phyloP scores from a whole-genome alignment of 2,888 invertebrate genomes.

The Dusona sp. region DNA sequence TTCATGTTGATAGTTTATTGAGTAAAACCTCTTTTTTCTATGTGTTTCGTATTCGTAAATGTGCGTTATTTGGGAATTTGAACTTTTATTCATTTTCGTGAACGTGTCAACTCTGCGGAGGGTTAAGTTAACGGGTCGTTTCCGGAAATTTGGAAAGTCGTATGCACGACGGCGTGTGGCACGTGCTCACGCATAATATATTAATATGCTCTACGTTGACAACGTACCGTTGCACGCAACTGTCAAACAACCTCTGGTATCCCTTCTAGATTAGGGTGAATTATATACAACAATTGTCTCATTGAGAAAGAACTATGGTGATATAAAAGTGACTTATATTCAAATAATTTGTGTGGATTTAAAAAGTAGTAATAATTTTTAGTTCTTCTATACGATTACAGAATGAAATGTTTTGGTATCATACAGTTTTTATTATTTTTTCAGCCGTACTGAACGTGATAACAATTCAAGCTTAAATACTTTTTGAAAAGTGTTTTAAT shows the following conservation, averaged over 20 bases:
- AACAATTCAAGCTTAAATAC: too few species aligned
- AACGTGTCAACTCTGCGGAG: conserved; percentile 39
- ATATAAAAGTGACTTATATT: neutral
- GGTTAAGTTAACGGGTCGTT: conserved; percentile 71
- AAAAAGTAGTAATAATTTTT: neutral
- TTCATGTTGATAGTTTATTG: neutral
- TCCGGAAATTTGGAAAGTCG: conserved; percentile 78
- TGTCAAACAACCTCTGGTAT: conserved; percentile 48
- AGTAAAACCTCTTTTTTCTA: neutral
- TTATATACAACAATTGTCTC: conserved; percentile 5
- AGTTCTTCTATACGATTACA: neutral
- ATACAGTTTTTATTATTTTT: too few species aligned
- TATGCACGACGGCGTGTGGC: conserved; percentile 76
- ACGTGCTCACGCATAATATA: conserved; percentile 79
- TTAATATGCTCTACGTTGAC: conserved; percentile 45
- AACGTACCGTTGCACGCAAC: conserved; percentile 60
- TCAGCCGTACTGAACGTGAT: too few species aligned
- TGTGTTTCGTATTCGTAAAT: neutral
- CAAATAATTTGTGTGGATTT: neutral
- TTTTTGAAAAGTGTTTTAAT: too few species aligned
- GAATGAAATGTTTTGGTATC: too few species aligned
- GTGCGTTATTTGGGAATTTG: neutral
- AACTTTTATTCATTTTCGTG: conserved; percentile 31
- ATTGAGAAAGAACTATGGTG: neutral
- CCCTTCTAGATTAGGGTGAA: conserved; percentile 49